Evolutionary conservation across 1,140 invertebrate species (phyloP), one percentile per base, ranked within the genome.

Genomic region (Ctenoplectra terminalis): DNA sequence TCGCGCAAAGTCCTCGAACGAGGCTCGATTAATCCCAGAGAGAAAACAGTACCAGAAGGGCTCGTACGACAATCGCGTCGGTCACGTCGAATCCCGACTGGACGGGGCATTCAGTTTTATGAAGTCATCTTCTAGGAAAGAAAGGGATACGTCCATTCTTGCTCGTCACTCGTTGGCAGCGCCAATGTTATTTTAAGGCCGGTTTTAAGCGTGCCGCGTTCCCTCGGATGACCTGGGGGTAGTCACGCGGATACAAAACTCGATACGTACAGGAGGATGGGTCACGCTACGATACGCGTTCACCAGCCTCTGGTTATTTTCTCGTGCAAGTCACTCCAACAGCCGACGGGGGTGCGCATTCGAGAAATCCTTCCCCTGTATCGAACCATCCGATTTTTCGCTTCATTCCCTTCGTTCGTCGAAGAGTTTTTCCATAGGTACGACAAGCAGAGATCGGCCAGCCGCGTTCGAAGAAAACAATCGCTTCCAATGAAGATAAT

Each of bases 61-160:
- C 64, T 34, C 29, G 72, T 77, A 79, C 85, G 78, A 81, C 72
- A 84, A 86, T 92, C 83, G 82, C 86, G 85, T 89, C 83, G 81
- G 86, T 84, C 88, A 88, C 85, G 86, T 90, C 87, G 87, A 91
- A 88, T 77, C 82, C 67, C 26, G 78, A 56, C 80, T 79, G 81
- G 86, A 71, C 77, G 46, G 81, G 87, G 88, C 85, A 85, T 87
- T 23, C 15, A 90, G 89, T 93, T 93, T 92, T 86, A 93, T 92
- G 86, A 91, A 93, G 91, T 93, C 92, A 93, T 93, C 90, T 92
- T 90, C 89, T 89, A 73, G 86, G 90, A 91, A 92, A 91, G 90
- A 92, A 93, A 92, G 88, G 87, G 87, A 90, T 90, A 89, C 72
- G 89, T 91, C 86, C 87, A 85, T 85, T 88, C 87, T 71, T 86